These are phyloP conservation scores for Sarcophaga rosellei DNA, from an alignment of 2,888 invertebrate genomes.

Conservation along the genomic window DNA sequence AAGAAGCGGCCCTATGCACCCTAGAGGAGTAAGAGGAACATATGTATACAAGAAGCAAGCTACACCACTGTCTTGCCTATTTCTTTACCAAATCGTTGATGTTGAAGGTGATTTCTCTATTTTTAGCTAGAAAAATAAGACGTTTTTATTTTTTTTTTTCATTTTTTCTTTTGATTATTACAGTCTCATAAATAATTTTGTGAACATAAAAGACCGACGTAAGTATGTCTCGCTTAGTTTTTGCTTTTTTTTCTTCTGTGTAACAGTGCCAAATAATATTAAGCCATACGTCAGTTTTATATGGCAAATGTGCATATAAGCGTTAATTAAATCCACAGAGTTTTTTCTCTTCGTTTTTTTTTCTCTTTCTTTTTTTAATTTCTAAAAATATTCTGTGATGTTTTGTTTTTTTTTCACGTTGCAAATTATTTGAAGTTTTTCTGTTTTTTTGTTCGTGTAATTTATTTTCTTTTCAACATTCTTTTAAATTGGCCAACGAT, in stretches of 20 bases:
- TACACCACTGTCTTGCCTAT: slow-evolving; percentile 19
- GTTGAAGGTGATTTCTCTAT: slow-evolving; percentile 45
- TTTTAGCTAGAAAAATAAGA: slow-evolving; percentile 15
- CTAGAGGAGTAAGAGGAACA: too few species aligned
- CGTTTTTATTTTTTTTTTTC: not conserved
- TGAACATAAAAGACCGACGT: not conserved
- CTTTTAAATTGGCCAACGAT: slow-evolving; percentile 9
- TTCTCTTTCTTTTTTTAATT: not conserved
- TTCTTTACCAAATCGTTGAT: slow-evolving; percentile 12
- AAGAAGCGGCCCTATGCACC: too few species aligned
- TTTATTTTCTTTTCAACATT: not conserved
- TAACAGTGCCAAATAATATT: slow-evolving; percentile 56
- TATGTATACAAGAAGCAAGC: too few species aligned
- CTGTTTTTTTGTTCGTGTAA: too few species aligned
- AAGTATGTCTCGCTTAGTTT: slow-evolving; percentile 5
- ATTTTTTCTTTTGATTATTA: not conserved
- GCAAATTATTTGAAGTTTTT: too few species aligned
- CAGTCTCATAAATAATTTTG: not conserved
- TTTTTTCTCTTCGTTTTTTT: not conserved
- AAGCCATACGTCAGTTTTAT: slow-evolving; percentile 53
- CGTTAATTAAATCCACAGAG: slow-evolving; percentile 61
- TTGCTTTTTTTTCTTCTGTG: not conserved
- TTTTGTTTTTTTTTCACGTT: not conserved
- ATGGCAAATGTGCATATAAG: slow-evolving; percentile 47
- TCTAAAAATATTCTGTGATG: not conserved